Base-by-base conservation (phyloP, 2,797 vertebrate genomes). In the Bradypodion pumilum region DNA sequence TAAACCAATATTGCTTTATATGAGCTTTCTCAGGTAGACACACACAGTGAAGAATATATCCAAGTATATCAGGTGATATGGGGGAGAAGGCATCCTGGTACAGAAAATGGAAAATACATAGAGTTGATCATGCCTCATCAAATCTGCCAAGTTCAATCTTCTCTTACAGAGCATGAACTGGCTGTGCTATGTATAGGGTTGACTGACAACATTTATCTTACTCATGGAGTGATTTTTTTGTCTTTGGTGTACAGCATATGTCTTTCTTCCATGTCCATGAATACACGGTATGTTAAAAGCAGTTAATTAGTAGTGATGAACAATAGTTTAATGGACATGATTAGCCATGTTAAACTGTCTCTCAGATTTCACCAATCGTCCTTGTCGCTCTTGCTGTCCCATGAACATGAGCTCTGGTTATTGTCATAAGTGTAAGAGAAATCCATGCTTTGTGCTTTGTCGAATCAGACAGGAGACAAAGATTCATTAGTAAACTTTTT, bases 81-180 rank as follows among this genome's bases (percentile, higher is more conserved):
- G 40, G 5, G 8, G 40, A 83, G 69, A 87, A n/a, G 80, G 59
- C 88, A 74, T 27, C 74, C 56, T 84, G 78, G 73, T 87, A 63
- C 46, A 84, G 83, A 88, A 66, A 90, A 49, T 86, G 85, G 87
- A 89, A 92, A 76, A 76, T 93, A 93, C 88, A 89, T 49, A 66
- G 87, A 89, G 87, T 87, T 90, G 89, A 82, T 93, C 89, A 91
- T 1, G 88, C 91, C 84, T 88, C 87, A 85, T 93, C 94, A 92
- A 90, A 91, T 74, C 92, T 94, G 94, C 93, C 93, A 93, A 84
- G 87, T 93, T 91, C 82, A 91, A 94, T 94, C 84, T 92, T 86
- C 89, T 87, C 80, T 89, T 93, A 92, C 91, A 93, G 88, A 86
- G 86, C 83, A 87, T 90, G 86, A 90, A 78, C 81, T 89, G 86